Base-by-base conservation (phyloP, 2,113 vertebrate species). In the Poecilia latipinna region DNA sequence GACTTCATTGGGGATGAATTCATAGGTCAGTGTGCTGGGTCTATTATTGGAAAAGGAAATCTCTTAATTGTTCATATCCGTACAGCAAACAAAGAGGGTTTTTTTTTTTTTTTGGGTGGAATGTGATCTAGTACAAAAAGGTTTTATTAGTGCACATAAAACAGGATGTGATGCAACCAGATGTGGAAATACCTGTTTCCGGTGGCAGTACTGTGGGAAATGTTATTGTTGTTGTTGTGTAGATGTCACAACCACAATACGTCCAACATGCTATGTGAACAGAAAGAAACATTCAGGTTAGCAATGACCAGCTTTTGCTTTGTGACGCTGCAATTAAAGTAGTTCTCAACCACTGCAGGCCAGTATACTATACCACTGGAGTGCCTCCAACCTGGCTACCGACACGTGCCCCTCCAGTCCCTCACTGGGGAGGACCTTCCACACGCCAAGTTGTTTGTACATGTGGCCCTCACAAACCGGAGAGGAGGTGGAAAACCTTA, bases 1-100 rank as follows among this genome's bases (percentile, higher is more conserved):
- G 96, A 98, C 88, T 98, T 96, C 90, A 98, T 98, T 22, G 97
- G 96, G 61, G 97, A 98, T 22, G 97, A 98, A 33, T 98, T 98
- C 78, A 98, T 98, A 0, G 97, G 97, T 85, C 1, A 65, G 87
- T 85, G 24, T 19, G 2, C 62, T 48, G 62, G 0, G 26, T 6
- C 8, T 48, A 75, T 57, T 24, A 57, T 33, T 71, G 32, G n/a
- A 42, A 68, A 19, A 8, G 5, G 28, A 57, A n/a, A 17, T 24
- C 22, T n/a, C 8, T 8, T 57, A 57, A 8, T 6, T 57, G 22
- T n/a, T 57, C 24, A n/a, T 8, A 54, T 19, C 48, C 19, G 6
- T 54, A n/a, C 24, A 3, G 2, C 51, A 57, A 10, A n/a, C 51
- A 22, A 24, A 57, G 8, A 57, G 51, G 28, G 28, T 28, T 24